Conservation (phyloP, 2,113 vertebrate species). For the Aegotheles bennettii region DNA sequence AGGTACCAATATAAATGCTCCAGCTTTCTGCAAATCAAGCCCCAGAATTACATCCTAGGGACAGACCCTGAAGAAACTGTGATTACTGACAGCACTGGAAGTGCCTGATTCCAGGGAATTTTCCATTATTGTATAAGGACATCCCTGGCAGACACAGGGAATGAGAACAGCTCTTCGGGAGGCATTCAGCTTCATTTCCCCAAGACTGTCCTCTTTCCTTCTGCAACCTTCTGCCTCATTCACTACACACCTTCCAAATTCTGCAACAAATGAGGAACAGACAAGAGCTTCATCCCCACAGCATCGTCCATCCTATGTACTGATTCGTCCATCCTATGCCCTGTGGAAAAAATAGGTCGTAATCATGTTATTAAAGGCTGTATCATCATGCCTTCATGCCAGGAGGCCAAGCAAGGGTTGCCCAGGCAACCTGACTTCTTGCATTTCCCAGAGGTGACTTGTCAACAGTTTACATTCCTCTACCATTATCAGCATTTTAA, state of each 20-base stretch:
- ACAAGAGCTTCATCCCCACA: conserved; percentile 64
- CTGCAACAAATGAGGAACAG: conserved; percentile 71
- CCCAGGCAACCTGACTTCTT: conserved; percentile 50
- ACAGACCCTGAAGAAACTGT: background rate
- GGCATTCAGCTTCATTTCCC: background rate
- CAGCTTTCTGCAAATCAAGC: background rate
- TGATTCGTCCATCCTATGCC: conserved; percentile 62
- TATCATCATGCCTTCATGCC: background rate
- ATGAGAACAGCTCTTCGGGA: background rate
- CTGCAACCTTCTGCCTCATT: conserved; percentile 34
- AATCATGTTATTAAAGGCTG: conserved; percentile 51
- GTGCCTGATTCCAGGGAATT: background rate
- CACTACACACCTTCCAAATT: conserved; percentile 67
- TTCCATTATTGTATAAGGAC: background rate
- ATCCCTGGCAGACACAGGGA: background rate
- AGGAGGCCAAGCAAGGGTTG: conserved; percentile 49
- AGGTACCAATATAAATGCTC: background rate
- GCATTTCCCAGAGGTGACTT: background rate
- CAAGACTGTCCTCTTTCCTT: background rate
- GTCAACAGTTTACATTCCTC: background rate
- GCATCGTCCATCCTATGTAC: conserved; percentile 60
- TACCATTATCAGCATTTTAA: background rate
- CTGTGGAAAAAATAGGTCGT: conserved; percentile 60
- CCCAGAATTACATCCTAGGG: background rate
- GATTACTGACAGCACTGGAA: background rate